Base-by-base conservation (phyloP, 1,140 invertebrate species). In the Vanessa tameamea region DNA sequence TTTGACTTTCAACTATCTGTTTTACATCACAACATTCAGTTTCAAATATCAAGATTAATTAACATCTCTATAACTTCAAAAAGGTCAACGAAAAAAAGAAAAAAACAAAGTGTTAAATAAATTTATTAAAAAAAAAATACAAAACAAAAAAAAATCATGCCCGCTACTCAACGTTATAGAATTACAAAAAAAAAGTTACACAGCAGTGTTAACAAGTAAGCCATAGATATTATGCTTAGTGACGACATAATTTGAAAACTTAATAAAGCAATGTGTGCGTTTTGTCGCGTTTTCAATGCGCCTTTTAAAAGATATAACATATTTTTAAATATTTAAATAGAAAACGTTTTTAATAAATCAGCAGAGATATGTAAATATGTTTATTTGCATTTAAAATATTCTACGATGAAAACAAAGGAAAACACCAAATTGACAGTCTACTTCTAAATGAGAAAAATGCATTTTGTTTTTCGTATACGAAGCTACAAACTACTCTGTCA, bases 41-140 rank as follows among this genome's bases (percentile, higher is more conserved):
- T 82, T 80, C 78, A 81, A 78, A 64, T 79, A 65, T 73, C 64
- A 75, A 59, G 47, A 61, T 67, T 75, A 76, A 71, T 71, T 55
- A 80, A 78, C 65, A 72, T 43, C 65, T 31, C 57, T 61, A 55
- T 14, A 53, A n/a, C 1, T 57, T 12, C 7, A 57, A 64, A 76
- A 65, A 80, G 69, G 48, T n/a, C 15, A 15, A 53, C 15, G n/a
- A 80, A 79, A 82, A 85, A 84, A 81, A 78, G 68, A 75, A 87
- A 84, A 77, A 77, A 76, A 75, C 72, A 79, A 87, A 85, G 84
- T 88, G 85, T 92, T 90, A 87, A 89, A 92, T 87, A 92, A 86
- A 87, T 92, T 92, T 90, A 90, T 92, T 91, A 83, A 89, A 92
- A 91, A 86, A 75, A 89, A 88, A 82, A 79, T 87, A 77, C 87